These are phyloP conservation scores for Taphrorychus bicolor DNA, from an alignment of 2,888 invertebrate genomes.

Conservation along the genomic window DNA sequence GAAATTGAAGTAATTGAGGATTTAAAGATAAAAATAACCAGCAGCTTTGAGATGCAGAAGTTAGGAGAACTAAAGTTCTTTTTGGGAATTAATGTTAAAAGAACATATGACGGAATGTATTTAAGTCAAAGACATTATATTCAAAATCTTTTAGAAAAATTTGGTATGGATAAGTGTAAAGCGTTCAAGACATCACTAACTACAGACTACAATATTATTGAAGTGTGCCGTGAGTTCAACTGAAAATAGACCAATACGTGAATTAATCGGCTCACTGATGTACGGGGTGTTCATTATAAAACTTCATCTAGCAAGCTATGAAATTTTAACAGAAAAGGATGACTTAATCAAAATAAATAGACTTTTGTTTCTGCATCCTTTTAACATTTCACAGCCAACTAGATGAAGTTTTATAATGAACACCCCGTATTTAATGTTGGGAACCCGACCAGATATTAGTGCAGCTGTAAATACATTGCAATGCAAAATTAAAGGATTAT, in stretches of 20 bases:
- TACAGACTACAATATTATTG: background rate
- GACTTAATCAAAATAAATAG: too few relatives aligned
- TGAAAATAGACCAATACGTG: slow-evolving; percentile 3
- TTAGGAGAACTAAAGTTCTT: too few relatives aligned
- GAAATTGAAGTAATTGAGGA: background rate
- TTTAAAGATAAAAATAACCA: slow-evolving; percentile 1
- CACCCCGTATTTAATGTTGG: slow-evolving; percentile 20
- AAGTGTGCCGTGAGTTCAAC: background rate
- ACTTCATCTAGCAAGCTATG: too few relatives aligned
- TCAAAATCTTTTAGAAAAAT: background rate
- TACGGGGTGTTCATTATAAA: too few relatives aligned
- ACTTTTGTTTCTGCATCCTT: too few relatives aligned
- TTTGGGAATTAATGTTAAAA: background rate
- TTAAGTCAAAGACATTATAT: slow-evolving; percentile 6
- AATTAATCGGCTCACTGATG: slow-evolving; percentile 17
- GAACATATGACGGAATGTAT: background rate
- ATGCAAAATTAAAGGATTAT: too few relatives aligned
- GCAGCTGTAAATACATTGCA: slow-evolving; percentile 5
- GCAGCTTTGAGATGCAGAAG: too few relatives aligned
- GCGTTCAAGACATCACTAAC: background rate
- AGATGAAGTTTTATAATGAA: too few relatives aligned
- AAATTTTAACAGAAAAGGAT: too few relatives aligned
- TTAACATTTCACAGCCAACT: too few relatives aligned
- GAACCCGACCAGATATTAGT: slow-evolving; percentile 21
- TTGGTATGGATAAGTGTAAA: slow-evolving; percentile 6